These are phyloP conservation scores for Nautilus pompilius DNA, from an alignment of 1,140 invertebrate genomes.

Conservation along the genomic window DNA sequence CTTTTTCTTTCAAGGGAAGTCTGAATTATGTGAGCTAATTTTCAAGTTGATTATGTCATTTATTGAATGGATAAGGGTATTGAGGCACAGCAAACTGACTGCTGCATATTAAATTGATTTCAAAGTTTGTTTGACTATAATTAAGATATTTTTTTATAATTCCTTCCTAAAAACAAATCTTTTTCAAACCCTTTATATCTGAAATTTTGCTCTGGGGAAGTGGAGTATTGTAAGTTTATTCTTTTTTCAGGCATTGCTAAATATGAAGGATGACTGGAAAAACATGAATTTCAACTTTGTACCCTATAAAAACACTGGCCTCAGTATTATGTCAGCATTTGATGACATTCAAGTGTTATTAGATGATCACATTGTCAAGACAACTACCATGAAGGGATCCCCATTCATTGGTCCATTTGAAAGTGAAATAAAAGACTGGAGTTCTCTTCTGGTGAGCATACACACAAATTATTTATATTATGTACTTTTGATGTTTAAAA, in stretches of 20 bases:
- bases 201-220: no score
- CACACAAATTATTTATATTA: not conserved
- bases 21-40: no score
- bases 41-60: no score
- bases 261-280: conserved; percentile 55
- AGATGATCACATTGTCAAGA: conserved; percentile 58
- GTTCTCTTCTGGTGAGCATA: conserved; percentile 41
- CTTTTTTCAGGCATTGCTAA: conserved; percentile 46
- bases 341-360: conserved; percentile 54
- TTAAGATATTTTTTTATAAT: no score
- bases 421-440: conserved; percentile 61
- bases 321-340: conserved; percentile 50
- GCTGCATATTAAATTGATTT: no score
- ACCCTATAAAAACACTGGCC: conserved; percentile 62
- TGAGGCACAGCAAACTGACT: no score
- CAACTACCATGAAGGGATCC: conserved; percentile 56
- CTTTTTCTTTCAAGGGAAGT: no score
- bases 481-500: not conserved
- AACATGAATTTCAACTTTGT: conserved; percentile 50
- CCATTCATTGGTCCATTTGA: conserved; percentile 56
- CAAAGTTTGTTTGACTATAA: no score
- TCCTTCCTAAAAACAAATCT: no score
- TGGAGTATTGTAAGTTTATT: no score
- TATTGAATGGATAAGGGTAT: no score
- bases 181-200: no score